Conservation (phyloP, 1,140 invertebrate species). For the Apis cerana region DNA sequence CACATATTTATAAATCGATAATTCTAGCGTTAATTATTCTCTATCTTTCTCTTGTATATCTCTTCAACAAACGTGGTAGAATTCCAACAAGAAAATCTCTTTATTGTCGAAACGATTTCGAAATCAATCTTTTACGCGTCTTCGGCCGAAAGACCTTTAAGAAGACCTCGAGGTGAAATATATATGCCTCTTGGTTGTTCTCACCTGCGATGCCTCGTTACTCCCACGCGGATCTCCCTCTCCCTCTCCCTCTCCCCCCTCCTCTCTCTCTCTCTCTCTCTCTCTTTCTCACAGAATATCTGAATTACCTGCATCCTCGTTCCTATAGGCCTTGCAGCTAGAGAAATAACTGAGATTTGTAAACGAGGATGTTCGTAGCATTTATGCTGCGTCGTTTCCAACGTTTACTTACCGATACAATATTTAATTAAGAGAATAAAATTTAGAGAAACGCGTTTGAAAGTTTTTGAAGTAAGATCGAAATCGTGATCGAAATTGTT, state of each 20-base stretch:
- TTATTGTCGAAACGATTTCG: constrained; percentile 4
- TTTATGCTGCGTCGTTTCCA: too few relatives aligned
- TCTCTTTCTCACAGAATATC: constrained; percentile 9
- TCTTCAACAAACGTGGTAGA: not conserved
- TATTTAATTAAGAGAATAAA: too few relatives aligned
- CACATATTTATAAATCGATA: too few relatives aligned
- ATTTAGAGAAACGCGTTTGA: too few relatives aligned
- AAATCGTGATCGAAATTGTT: too few relatives aligned
- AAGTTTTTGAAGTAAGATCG: too few relatives aligned
- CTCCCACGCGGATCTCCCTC: constrained; percentile 28
- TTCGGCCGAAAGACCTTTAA: constrained; percentile 12
- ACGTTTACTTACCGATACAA: too few relatives aligned
- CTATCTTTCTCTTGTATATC: too few relatives aligned
- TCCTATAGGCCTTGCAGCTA: not conserved
- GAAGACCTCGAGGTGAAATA: constrained; percentile 23
- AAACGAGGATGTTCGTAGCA: too few relatives aligned
- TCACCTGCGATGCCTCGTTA: constrained; percentile 22
- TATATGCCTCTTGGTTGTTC: constrained; percentile 8
- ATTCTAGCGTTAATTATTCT: too few relatives aligned
- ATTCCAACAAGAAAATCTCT: not conserved
- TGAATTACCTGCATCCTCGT: constrained; percentile 33
- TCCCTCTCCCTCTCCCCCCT: too few relatives aligned
- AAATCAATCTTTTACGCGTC: constrained; percentile 24
- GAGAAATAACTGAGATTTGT: not conserved
- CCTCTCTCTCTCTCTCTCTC: not conserved